A percentile compares a stretch with the other conserved stretches of the same genome.
Evolutionary conservation across 2,113 vertebrate species (phyloP).

Genomic region (Fregata magnificens): DNA sequence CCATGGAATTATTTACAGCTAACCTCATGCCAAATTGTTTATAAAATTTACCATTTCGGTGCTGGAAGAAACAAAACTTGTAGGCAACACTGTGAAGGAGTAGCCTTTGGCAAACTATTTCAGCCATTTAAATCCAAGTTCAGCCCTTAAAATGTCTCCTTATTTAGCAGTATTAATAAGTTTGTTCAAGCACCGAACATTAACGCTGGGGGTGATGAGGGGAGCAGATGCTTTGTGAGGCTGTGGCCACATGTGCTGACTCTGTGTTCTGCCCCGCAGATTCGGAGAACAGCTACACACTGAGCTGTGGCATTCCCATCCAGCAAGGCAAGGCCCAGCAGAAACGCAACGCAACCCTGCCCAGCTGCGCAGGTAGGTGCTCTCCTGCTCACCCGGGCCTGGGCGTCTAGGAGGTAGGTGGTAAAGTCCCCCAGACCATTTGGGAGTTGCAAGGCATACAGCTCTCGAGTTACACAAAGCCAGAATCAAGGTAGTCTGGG

Average conservation of each 20-base stretch:
- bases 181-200: rapidly evolving
- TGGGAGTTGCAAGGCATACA: not conserved
- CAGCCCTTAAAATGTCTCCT: not conserved
- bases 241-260: not conserved
- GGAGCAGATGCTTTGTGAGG: not conserved
- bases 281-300: constrained; percentile 89
- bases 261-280: constrained; percentile 67
- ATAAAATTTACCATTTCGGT: not conserved
- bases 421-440: too few relatives aligned
- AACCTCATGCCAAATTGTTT: not conserved
- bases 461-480: not conserved
- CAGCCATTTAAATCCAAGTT: not conserved
- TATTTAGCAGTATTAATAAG: not conserved
- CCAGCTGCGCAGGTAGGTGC: constrained; percentile 82
- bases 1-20: not conserved
- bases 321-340: constrained; percentile 78
- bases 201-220: not conserved
- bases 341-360: constrained; percentile 78
- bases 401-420: not conserved
- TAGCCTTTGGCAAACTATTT: not conserved
- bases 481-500: not conserved
- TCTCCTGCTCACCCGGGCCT: rapidly evolving
- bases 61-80: not conserved
- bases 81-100: not conserved
- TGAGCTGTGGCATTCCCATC: constrained; percentile 87